A percentile compares a stretch with the other conserved stretches of the same genome.
Conservation (phyloP, 2,113 vertebrate species). For the Ageneiosus marmoratus region DNA sequence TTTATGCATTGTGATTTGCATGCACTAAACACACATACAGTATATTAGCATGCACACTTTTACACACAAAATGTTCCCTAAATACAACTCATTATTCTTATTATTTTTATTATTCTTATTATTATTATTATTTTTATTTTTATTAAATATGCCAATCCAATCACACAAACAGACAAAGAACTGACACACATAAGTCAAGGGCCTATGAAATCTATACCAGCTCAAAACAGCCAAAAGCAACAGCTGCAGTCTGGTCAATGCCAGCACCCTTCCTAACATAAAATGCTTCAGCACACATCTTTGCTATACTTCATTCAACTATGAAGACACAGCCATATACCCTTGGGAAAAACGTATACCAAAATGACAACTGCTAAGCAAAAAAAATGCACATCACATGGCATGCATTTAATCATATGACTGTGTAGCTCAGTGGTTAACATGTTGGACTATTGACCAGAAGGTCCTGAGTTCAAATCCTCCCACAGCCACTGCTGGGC, state of each 20-base stretch:
- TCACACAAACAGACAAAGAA: conserved; percentile 52
- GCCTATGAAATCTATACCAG: conserved; percentile 68
- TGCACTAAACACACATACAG: background rate
- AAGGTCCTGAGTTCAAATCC: too few species aligned
- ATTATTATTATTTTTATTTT: too few species aligned
- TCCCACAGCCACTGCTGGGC: too few species aligned
- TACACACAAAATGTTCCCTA: conserved; percentile 34
- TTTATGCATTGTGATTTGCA: background rate
- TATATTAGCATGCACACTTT: background rate
- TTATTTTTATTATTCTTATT: too few species aligned
- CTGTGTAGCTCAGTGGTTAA: too few species aligned
- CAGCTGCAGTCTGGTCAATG: conserved; percentile 70
- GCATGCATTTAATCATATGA: background rate
- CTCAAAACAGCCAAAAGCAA: conserved; percentile 42
- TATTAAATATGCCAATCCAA: conserved; percentile 50
- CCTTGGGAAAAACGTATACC: background rate
- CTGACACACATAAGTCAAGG: conserved; percentile 62
- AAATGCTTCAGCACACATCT: conserved; percentile 25
- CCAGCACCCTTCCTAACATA: conserved; percentile 16
- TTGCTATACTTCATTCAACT: background rate
- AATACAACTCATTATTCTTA: background rate
- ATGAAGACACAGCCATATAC: background rate
- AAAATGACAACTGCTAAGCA: background rate
- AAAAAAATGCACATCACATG: background rate
- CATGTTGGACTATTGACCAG: too few species aligned